Percentiles rank a stretch among this genome's conserved stretches.
Evolutionary conservation across 2,888 invertebrate species (phyloP).

Genomic region (Catocala sponsa): DNA sequence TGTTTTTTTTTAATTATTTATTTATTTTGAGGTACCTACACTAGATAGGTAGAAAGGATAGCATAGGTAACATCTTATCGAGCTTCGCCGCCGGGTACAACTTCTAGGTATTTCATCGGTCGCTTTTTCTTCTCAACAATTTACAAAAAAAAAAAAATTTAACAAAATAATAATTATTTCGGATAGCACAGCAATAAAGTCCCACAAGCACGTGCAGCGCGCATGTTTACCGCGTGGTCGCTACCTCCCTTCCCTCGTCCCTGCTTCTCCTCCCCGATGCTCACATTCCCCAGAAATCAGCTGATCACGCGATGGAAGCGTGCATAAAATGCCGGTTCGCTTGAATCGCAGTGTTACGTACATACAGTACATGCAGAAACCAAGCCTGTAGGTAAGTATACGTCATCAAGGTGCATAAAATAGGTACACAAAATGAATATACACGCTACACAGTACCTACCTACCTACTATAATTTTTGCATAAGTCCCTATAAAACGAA

Average conservation of each 20-base stretch:
- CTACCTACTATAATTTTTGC: neutral
- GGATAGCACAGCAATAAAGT: conserved; percentile 66
- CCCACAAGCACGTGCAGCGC: conserved; percentile 75
- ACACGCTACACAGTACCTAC: neutral
- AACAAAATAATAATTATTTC: conserved; percentile 5
- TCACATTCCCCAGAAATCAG: conserved; percentile 48
- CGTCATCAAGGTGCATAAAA: neutral
- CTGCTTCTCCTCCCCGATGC: conserved; percentile 39
- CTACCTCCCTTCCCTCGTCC: conserved; percentile 41
- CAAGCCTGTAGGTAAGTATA: conserved; percentile 23
- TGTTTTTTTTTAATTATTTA: too few species aligned
- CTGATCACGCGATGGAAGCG: conserved; percentile 72
- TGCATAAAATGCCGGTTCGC: conserved; percentile 68
- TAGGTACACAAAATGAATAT: neutral
- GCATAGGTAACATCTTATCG: too few species aligned
- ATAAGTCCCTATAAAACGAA: too few species aligned
- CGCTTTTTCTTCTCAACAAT: too few species aligned
- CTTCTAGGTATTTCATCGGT: too few species aligned
- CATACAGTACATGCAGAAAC: conserved; percentile 23
- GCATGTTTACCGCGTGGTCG: conserved; percentile 76
- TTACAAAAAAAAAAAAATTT: neutral
- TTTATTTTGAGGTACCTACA: too few species aligned
- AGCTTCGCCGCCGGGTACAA: too few species aligned
- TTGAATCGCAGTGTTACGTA: conserved; percentile 32
- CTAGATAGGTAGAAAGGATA: too few species aligned